Percentiles rank a stretch among this genome's conserved stretches.
These are phyloP conservation scores for Latrodectus elegans DNA, from an alignment of 2,888 invertebrate species.

Conservation along the genomic window DNA sequence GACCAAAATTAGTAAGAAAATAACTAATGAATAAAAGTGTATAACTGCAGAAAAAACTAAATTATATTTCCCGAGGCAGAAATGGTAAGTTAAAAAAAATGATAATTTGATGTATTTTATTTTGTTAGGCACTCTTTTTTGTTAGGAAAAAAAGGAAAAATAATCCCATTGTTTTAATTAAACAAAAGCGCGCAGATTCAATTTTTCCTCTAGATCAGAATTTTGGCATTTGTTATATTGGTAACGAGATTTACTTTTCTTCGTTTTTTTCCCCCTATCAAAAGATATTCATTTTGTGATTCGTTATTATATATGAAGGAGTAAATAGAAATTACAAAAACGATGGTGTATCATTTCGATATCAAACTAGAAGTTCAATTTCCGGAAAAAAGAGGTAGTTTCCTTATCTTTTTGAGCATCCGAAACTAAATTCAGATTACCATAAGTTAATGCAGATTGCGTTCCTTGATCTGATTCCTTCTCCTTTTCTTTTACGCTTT, in stretches of 20 bases:
- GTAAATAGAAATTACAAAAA: no score
- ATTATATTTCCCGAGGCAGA: slow-evolving; percentile 19
- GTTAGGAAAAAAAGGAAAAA: slow-evolving; percentile 16
- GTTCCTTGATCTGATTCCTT: no score
- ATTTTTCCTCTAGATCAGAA: no score
- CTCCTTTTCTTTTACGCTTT: no score
- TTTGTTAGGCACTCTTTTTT: slow-evolving; percentile 19
- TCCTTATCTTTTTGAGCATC: no score
- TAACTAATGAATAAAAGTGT: neutral
- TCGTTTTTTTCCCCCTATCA: neutral
- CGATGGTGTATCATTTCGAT: no score
- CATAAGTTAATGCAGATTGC: no score
- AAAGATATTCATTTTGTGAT: slow-evolving; percentile 4
- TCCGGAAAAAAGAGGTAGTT: neutral
- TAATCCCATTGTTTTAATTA: slow-evolving; percentile 48
- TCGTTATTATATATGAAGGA: neutral
- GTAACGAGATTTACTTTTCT: neutral
- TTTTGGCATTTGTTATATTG: no score
- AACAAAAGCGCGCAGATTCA: neutral
- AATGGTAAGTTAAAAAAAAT: slow-evolving; percentile 26
- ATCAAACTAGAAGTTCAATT: slow-evolving; percentile 26
- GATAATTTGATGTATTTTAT: slow-evolving; percentile 1
- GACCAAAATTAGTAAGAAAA: slow-evolving; percentile 14
- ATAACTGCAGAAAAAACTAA: slow-evolving; percentile 6
- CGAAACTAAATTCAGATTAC: no score